Evolutionary conservation across 2,797 vertebrate species (phyloP).

Genomic region (Tenualosa thibaudeaui): DNA sequence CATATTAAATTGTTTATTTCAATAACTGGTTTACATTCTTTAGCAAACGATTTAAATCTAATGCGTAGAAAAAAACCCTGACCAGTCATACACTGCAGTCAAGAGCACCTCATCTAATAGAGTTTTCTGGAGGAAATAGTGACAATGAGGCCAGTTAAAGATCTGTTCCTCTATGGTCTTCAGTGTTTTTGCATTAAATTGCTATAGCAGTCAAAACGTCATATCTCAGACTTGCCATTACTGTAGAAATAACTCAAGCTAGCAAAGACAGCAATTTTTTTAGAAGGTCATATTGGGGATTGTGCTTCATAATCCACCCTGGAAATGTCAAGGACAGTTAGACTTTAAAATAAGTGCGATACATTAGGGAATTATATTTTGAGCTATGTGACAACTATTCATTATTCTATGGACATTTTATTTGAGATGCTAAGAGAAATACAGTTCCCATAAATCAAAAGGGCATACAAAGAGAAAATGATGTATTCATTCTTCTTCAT

Average conservation of each 20-base stretch:
- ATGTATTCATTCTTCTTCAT: neutral
- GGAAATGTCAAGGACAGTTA: conserved; percentile 10
- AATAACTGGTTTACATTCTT: neutral
- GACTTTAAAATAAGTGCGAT: neutral
- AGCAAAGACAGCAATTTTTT: neutral
- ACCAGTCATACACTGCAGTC: neutral
- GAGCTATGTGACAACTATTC: conserved; percentile 14
- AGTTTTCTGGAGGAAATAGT: neutral
- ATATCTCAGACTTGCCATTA: neutral
- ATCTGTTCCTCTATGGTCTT: neutral
- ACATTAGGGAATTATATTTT: conserved; percentile 5
- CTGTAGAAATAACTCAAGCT: neutral
- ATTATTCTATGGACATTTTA: neutral
- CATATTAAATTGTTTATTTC: neutral
- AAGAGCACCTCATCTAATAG: neutral
- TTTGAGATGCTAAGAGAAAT: neutral
- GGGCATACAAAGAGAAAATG: conserved; percentile 3
- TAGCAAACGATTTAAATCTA: neutral
- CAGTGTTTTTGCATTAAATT: neutral
- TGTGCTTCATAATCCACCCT: neutral
- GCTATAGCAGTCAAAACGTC: neutral
- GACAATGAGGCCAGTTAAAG: neutral
- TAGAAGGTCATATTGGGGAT: neutral
- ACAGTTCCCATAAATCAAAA: neutral
- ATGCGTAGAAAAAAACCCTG: neutral